phyloP scores from a whole-genome alignment of 1,140 invertebrate genomes.

The Gonatopus flavifemur region DNA sequence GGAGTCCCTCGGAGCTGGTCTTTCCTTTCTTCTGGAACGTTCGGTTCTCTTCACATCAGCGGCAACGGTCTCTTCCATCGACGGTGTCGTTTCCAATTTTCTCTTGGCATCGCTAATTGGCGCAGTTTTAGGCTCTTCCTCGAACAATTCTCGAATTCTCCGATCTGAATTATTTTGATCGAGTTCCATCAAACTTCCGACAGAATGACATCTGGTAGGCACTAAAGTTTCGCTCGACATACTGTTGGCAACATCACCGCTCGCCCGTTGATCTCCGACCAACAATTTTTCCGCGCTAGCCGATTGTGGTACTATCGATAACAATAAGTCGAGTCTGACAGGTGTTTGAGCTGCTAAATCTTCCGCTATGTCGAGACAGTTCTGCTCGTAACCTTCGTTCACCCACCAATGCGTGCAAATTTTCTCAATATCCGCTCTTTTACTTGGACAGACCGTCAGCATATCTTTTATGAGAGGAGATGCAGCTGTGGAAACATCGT shows the following conservation, averaged over 20 bases:
- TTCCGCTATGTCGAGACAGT: constrained; percentile 84
- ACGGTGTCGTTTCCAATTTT: constrained; percentile 71
- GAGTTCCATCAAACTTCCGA: constrained; percentile 68
- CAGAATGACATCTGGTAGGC: constrained; percentile 67
- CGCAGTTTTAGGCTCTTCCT: constrained; percentile 55
- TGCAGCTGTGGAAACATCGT: constrained; percentile 67
- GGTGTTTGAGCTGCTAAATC: constrained; percentile 87
- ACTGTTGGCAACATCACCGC: constrained; percentile 45
- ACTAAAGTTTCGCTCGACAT: constrained; percentile 46
- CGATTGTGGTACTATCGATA: constrained; percentile 76
- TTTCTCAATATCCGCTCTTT: constrained; percentile 89
- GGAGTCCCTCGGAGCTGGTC: constrained; percentile 37
- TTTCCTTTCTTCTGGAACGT: constrained; percentile 50
- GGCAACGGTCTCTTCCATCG: constrained; percentile 61
- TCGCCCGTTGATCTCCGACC: constrained; percentile 57
- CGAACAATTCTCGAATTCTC: constrained; percentile 69
- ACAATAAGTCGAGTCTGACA: constrained; percentile 82
- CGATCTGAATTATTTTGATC: constrained; percentile 62
- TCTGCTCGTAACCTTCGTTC: constrained; percentile 82
- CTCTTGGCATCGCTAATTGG: constrained; percentile 62
- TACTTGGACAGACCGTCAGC: constrained; percentile 86
- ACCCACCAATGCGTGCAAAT: constrained; percentile 95
- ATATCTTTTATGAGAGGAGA: constrained; percentile 93
- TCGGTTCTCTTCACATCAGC: constrained; percentile 65
- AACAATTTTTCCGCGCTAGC: constrained; percentile 69